phyloP scores from a whole-genome alignment of 2,888 invertebrate species.

The Melanophora roralis region DNA sequence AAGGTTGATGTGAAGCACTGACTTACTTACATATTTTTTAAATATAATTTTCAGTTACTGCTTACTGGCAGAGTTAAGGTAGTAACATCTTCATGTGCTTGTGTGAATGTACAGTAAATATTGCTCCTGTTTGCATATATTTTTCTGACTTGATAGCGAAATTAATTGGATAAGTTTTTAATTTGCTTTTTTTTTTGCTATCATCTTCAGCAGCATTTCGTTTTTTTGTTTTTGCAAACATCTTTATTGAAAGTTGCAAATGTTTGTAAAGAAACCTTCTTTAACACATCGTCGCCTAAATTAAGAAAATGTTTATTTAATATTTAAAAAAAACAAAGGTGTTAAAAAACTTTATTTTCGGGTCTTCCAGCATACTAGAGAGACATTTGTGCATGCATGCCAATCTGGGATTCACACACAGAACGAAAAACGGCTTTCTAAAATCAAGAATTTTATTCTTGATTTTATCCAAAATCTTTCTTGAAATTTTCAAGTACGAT shows the following conservation, averaged over 20 bases:
- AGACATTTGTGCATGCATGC: too few species aligned
- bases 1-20: neutral
- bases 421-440: too few species aligned
- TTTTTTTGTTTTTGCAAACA: neutral
- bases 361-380: too few species aligned
- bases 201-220: neutral
- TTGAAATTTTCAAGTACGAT: too few species aligned
- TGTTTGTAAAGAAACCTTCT: constrained; percentile 20
- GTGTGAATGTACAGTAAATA: constrained; percentile 1
- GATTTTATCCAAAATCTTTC: too few species aligned
- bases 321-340: too few species aligned
- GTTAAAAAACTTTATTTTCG: too few species aligned
- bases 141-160: constrained; percentile 58
- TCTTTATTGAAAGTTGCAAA: constrained; percentile 34
- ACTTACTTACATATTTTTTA: constrained; percentile 19
- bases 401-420: too few species aligned
- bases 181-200: constrained; percentile 53
- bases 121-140: neutral
- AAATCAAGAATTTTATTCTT: too few species aligned
- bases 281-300: too few species aligned
- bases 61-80: neutral
- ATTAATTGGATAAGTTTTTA: constrained; percentile 65
- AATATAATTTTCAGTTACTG: neutral
- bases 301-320: too few species aligned
- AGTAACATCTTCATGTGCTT: constrained; percentile 26